phyloP scores from a whole-genome alignment of 1,140 invertebrate species.

The Apocrypta bakeri region DNA sequence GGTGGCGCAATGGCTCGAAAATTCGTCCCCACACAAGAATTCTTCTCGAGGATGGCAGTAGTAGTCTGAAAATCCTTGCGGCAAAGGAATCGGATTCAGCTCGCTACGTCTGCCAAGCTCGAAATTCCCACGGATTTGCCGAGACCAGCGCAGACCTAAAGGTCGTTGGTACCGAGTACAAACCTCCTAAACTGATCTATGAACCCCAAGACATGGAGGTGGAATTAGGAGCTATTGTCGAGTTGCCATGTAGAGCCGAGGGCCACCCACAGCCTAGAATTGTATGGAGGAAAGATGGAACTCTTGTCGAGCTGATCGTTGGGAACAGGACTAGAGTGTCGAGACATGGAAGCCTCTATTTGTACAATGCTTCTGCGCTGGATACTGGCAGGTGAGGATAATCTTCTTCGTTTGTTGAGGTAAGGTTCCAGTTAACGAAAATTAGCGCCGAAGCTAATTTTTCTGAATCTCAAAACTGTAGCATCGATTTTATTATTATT shows the following conservation, averaged over 20 bases:
- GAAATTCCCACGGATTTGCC: slow-evolving; percentile 82
- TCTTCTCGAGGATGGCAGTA: slow-evolving; percentile 77
- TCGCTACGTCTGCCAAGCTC: slow-evolving; percentile 86
- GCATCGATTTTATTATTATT: no score
- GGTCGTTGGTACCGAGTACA: slow-evolving; percentile 70
- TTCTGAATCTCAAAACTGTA: no score
- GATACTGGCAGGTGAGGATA: slow-evolving; percentile 80
- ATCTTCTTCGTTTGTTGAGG: no score
- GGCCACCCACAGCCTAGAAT: slow-evolving; percentile 86
- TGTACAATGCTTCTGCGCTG: slow-evolving; percentile 82
- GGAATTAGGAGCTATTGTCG: slow-evolving; percentile 82
- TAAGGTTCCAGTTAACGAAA: no score
- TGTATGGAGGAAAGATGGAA: slow-evolving; percentile 88
- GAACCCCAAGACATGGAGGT: slow-evolving; percentile 85
- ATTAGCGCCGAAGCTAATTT: no score
- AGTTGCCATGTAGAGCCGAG: slow-evolving; percentile 86
- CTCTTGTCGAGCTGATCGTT: slow-evolving; percentile 70
- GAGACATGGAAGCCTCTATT: slow-evolving; percentile 83
- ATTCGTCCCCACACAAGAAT: slow-evolving; percentile 73
- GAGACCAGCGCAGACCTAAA: slow-evolving; percentile 81
- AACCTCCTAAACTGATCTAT: slow-evolving; percentile 78
- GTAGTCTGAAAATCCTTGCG: slow-evolving; percentile 79
- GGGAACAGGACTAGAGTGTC: slow-evolving; percentile 76
- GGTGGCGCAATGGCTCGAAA: slow-evolving; percentile 80
- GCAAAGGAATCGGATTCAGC: slow-evolving; percentile 82